Evolutionary conservation across 2,113 vertebrate genomes (phyloP), one percentile per base, ranked within the genome.

Genomic region (Ellobius talpinus): DNA sequence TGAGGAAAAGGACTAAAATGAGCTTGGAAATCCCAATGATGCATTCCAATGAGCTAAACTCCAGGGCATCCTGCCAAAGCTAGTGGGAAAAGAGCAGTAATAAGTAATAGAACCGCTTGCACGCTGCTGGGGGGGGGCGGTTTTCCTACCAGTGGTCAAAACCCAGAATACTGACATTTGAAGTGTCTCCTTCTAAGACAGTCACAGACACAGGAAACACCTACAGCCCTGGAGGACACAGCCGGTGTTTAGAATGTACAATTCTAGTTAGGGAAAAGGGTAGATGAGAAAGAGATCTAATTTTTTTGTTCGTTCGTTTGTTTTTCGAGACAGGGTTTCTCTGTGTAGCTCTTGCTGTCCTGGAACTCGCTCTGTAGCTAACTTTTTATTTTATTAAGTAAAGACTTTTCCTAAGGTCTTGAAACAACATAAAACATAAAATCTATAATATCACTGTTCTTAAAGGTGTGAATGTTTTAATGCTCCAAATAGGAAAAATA

Each of bases 371-470:
- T 72, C 36, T 72, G 36, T 10, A 72, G 70, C 21, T 58, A 85
- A 31, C 19, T 74, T 89, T 90, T 79, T 52, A 90, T 73, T 72
- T 88, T 50, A 52, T 16, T 47, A 88, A 92, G 94, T 81, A 73
- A 85, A 47, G 19, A 31, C 16, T 29, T 33, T 11, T n/a, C 33
- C 24, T 45, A 50, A 19, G 55, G 50, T 52, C 50, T 92, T 90
- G n/a, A 96, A 94, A 94, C n/a, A 58, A 93, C 94, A 94, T 23
- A 65, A 94, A 74, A 92, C 31, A 63, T 65, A 82, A 88, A 61
- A 96, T 26, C 29, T 86, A 39, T 55, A n/a, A 39, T 55, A n/a
- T 33, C 55, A 63, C 0, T 94, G 50, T 33, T 90, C 47, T 73
- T 19, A 89, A 84, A 85, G 21, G 23, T 42, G n/a, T 68, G 52